A percentile compares a stretch with the other conserved stretches of the same genome.
phyloP scores from a whole-genome alignment of 2,888 invertebrate genomes.

The Polymixis lichenea region DNA sequence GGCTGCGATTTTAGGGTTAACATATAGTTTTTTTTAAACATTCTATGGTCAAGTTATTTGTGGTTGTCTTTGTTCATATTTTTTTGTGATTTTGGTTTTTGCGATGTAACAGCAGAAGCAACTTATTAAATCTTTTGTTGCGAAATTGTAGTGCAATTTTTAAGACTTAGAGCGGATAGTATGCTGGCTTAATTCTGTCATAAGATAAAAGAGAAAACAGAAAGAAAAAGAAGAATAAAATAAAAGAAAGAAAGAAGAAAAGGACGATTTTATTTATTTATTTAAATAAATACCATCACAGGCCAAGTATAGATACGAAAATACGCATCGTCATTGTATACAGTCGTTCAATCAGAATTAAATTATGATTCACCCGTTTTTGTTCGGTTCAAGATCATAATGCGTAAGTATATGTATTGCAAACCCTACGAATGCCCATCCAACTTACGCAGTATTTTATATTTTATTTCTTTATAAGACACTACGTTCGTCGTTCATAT shows the following conservation, averaged over 20 bases:
- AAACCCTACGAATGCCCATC: slow-evolving; percentile 42
- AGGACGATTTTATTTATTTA: background rate
- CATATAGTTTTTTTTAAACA: slow-evolving; percentile 47
- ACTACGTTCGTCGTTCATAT: slow-evolving; percentile 18
- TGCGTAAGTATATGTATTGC: slow-evolving; percentile 23
- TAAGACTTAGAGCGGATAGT: background rate
- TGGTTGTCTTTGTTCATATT: slow-evolving; percentile 18
- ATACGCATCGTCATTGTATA: slow-evolving; percentile 9
- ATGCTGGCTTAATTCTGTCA: background rate
- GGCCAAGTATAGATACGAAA: background rate
- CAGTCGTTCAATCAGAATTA: slow-evolving; percentile 38
- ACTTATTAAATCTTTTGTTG: slow-evolving; percentile 7
- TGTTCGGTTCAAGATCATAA: slow-evolving; percentile 30
- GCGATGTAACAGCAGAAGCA: slow-evolving; percentile 5
- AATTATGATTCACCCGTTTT: slow-evolving; percentile 46
- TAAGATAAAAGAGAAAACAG: background rate
- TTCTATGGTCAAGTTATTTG: slow-evolving; percentile 43
- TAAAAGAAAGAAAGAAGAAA: background rate
- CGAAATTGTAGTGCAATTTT: slow-evolving; percentile 1
- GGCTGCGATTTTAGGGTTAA: slow-evolving; percentile 67
- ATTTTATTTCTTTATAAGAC: slow-evolving; percentile 44
- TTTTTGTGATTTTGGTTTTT: slow-evolving; percentile 1
- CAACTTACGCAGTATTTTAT: slow-evolving; percentile 48
- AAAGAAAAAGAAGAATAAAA: background rate
- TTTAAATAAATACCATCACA: background rate